phyloP scores from a whole-genome alignment of 2,797 vertebrate genomes.

The Forpus xanthops region DNA sequence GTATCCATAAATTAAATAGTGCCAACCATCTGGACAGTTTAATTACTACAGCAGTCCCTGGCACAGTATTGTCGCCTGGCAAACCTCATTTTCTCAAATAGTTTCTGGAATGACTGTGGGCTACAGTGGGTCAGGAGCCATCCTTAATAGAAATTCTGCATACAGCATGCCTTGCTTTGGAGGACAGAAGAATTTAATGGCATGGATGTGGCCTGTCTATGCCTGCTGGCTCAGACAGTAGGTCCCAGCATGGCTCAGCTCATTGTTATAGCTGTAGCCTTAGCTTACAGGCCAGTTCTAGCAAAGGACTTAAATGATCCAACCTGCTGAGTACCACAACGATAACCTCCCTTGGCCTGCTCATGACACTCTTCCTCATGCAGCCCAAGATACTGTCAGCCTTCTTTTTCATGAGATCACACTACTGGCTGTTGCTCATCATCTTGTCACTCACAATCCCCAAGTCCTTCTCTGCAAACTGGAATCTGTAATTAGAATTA shows the following conservation, averaged over 20 bases:
- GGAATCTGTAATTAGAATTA: not conserved
- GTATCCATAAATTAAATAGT: not conserved
- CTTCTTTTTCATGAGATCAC: not conserved
- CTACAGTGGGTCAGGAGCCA: not conserved
- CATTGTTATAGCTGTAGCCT: not conserved
- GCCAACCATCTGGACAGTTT: slow-evolving; percentile 21
- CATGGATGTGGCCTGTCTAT: not conserved
- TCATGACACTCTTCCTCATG: not conserved
- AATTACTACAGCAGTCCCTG: not conserved
- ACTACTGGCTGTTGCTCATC: not conserved
- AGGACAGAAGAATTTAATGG: not conserved
- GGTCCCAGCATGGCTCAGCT: not conserved
- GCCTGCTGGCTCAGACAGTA: not conserved
- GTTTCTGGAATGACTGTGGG: not conserved
- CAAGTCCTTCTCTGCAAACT: not conserved
- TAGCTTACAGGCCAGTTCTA: not conserved
- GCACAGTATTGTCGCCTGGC: not conserved
- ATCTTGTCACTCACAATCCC: not conserved
- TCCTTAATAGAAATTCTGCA: not conserved
- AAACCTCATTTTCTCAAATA: not conserved
- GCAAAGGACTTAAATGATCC: not conserved
- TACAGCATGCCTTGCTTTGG: not conserved
- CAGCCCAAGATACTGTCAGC: not conserved
- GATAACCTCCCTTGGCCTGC: not conserved
- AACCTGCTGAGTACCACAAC: not conserved